Evolutionary conservation across 2,797 vertebrate genomes (phyloP), one percentile per base, ranked within the genome.

Genomic region (Microctenopoma steveboyesi): DNA sequence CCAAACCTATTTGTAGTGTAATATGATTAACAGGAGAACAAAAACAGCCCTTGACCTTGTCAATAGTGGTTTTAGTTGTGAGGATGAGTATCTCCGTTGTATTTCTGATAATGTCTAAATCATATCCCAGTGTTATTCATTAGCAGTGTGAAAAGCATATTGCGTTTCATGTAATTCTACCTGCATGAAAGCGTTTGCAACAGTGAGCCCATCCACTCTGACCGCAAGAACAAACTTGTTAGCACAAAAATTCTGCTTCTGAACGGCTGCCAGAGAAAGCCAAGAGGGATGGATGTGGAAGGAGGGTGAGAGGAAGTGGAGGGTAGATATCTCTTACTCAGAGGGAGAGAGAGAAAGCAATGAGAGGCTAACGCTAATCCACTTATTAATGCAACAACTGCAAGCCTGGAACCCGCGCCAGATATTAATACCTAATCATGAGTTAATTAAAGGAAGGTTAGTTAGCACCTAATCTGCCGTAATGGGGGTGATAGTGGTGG

Each of bases 301-400:
- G 48, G 61, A 69, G 48, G 76, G 74, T 63, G 70, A 47, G 61
- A 62, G 4, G 4, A 72, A 80, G 65, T 16, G 60, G 52, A 77
- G 72, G 79, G 69, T 72, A 47, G 73, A 85, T 83, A 86, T 84
- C 73, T 81, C 59, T 64, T 59, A 64, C 68, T 77, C 46, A 47
- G 54, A 68, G 76, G 76, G 78, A 78, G 68, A 58, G 67, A 3
- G 66, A 63, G 25, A 71, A 80, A 87, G 72, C 68, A 79, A 66
- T 18, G 54, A 90, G 86, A 86, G 86, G 83, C 87, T 89, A 85
- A 80, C 45, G 51, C 84, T 93, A 93, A 94, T 93, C 93, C 89
- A 92, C 92, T 93, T 93, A 93, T 91, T 92, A 90, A 92, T 79
- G 88, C 90, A 90, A 91, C 86, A 90, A 93, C 89, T 90, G 89